These are phyloP conservation scores for Phaedon cochleariae DNA, from an alignment of 2,888 invertebrate genomes.

Conservation along the genomic window DNA sequence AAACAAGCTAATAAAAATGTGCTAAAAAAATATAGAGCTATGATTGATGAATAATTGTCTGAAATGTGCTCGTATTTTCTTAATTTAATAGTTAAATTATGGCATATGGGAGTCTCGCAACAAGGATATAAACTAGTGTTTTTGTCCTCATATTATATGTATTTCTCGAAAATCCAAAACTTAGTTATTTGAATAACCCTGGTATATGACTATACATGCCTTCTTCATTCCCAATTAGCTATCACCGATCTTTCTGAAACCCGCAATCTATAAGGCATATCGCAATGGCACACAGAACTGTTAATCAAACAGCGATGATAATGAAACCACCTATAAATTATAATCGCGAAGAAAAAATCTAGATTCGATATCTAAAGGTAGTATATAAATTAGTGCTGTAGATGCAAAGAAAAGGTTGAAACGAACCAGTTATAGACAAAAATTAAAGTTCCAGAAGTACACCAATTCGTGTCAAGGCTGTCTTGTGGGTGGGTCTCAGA, in stretches of 20 bases:
- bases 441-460: conserved; percentile 3
- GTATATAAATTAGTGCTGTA: conserved; percentile 16
- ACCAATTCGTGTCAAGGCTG: conserved; percentile 27
- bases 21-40: too few relatives aligned
- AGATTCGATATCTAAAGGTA: conserved; percentile 12
- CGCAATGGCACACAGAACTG: conserved; percentile 1
- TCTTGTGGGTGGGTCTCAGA: conserved; percentile 10
- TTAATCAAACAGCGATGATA: conserved; percentile 25
- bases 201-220: too few relatives aligned
- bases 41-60: too few relatives aligned
- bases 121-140: too few relatives aligned
- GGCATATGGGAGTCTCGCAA: too few relatives aligned
- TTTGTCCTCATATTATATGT: too few relatives aligned
- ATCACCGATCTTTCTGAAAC: not conserved
- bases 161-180: too few relatives aligned
- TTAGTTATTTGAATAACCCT: too few relatives aligned
- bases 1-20: too few relatives aligned
- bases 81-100: too few relatives aligned
- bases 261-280: not conserved
- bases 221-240: not conserved
- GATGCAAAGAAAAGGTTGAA: conserved; percentile 20
- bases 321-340: conserved; percentile 18
- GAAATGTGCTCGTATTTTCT: too few relatives aligned
- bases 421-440: not conserved
- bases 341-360: conserved; percentile 11